Evolutionary conservation across 2,113 vertebrate species (phyloP), one percentile per base, ranked within the genome.

Genomic region (Promerops cafer): DNA sequence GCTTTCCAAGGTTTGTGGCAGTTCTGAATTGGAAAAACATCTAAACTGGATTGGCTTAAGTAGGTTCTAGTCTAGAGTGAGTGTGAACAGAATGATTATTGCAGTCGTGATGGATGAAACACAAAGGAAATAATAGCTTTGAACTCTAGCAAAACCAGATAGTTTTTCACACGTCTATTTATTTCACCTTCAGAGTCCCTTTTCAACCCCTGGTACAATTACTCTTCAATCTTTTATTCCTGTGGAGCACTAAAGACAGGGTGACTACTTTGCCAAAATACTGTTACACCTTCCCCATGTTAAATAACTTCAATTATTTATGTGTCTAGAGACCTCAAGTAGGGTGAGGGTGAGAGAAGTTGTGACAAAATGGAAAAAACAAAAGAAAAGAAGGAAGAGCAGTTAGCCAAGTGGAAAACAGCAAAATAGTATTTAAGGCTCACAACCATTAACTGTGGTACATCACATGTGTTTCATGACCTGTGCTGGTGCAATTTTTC

Each of bases 61-160:
- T 20, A 59, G 18, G 26, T 68, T 94, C 93, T 75, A 60, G 30
- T 75, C 14, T 33, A 16, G 28, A 30, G 4, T 65, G 77, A 69
- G 13, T 65, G 57, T 61, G 54, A 70, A 45, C 50, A 53, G 69
- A 74, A 49, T 20, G n/a, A 74, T 69, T 65, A 15, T 39, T 80
- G n/a, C 37, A 68, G 52, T 61, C 40, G 31, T 0, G 0, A 42
- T 72, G 31, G 37, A n/a, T 69, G 45, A 26, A 76, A 49, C 42
- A 6, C 0, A 1, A 47, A 23, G 49, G 33, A 90, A 90, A 52
- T 31, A 61, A 60, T 28, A 50, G 21, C n/a, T 56, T 71, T 37
- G 56, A 47, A 16, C 27, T 63, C 39, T 35, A 61, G 3, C 5
- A 54, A 81, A 91, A 12, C 2, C 11, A 47, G 27, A 4, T 50